Conservation (phyloP, 2,797 vertebrate species). For the Numenius phaeopus region DNA sequence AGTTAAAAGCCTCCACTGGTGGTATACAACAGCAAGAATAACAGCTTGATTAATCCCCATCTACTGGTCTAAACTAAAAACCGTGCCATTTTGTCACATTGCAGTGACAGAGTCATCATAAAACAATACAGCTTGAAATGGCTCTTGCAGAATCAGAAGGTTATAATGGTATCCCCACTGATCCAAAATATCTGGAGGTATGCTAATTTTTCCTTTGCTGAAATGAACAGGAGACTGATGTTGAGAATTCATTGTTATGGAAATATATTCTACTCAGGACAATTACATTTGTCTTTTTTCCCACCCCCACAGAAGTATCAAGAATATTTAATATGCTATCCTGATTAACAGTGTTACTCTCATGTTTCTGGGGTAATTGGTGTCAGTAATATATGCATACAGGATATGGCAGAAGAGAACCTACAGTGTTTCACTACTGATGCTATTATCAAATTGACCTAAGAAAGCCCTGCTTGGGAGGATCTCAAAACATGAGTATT, state of each 20-base stretch:
- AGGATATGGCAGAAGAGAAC: neutral
- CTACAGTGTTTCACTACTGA: neutral
- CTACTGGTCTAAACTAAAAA: neutral
- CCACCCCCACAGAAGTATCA: neutral
- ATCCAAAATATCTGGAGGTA: slow-evolving; percentile 30
- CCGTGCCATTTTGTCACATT: neutral
- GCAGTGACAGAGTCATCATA: slow-evolving; percentile 34
- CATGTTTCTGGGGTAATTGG: slow-evolving; percentile 25
- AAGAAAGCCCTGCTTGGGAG: neutral
- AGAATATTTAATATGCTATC: slow-evolving; percentile 42
- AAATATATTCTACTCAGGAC: slow-evolving; percentile 14
- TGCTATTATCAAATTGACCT: neutral
- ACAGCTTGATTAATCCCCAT: slow-evolving; percentile 53
- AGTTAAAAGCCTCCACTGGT: slow-evolving; percentile 38
- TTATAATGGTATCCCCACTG: slow-evolving; percentile 30
- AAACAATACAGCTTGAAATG: slow-evolving; percentile 24
- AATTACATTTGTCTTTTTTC: neutral
- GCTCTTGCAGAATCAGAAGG: neutral
- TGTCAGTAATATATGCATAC: neutral
- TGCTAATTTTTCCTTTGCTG: slow-evolving; percentile 35
- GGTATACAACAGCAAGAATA: neutral
- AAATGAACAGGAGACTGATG: slow-evolving; percentile 9
- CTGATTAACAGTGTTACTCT: slow-evolving; percentile 17
- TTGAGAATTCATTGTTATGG: slow-evolving; percentile 24
- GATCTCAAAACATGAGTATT: neutral